Base-by-base conservation (phyloP, 2,888 invertebrate species). In the Allophyes oxyacanthae region DNA sequence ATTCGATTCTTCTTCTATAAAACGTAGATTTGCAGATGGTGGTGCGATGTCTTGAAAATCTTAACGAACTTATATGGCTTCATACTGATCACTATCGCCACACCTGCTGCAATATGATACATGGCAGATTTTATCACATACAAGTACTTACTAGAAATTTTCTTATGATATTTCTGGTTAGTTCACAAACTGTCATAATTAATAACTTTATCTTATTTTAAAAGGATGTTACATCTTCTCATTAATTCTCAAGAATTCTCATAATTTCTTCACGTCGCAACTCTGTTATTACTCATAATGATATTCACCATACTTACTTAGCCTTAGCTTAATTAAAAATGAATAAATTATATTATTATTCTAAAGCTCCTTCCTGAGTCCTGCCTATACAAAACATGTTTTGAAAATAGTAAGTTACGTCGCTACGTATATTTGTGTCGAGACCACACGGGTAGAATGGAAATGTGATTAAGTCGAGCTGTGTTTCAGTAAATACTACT, bases 31-130 rank as follows among this genome's bases (percentile, higher is more conserved):
- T 32, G 41, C 64, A 68, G 53, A 61, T 61, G 77, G 77, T 77
- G 80, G 73, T 61, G 77, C 78, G 79, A 73, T 60, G 61, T 62
- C 48, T 62, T 49, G 74, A 80, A 82, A 81, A 78, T 82, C 73
- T 64, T 72, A 62, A 65, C 70, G 61, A 70, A 78, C 68, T 81
- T 81, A 59, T 83, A 84, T 53, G 85, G 86, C 79, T 86, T 86
- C 85, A 55, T 68, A 63, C 76, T 73, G 71, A 81, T 79, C 74
- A 67, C 60, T 71, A 72, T 75, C 75, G 57, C 69, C 69, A 67
- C 82, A 83, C 82, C 82, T 83, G 83, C 59, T 72, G 77, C 62
- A 70, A 75, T 60, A 74, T 71, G 69, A 79, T 73, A 78, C 69
- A 65, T 50, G 54, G 51, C 50, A 54, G 57, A 65, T 57, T 37